Conservation (phyloP, 64 coral and sea anemone species). For the Cladopsammia gracilis region DNA sequence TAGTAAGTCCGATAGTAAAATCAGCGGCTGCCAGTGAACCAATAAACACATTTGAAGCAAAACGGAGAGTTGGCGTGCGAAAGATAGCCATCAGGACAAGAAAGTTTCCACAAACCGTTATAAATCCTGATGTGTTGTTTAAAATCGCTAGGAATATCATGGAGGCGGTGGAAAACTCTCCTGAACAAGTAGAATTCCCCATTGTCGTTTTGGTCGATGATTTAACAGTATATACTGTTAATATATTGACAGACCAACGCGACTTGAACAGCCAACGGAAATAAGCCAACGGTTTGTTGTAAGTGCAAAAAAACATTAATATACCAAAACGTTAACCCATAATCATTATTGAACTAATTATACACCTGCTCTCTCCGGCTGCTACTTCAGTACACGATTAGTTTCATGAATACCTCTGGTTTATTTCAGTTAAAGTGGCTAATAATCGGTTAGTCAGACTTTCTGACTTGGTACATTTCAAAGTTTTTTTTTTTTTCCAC, state of each 20-base stretch:
- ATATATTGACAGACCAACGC: neutral
- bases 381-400: too few species aligned
- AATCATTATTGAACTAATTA: too few species aligned
- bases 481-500: too few species aligned
- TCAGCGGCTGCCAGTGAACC: constrained; percentile 32
- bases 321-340: too few species aligned
- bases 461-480: too few species aligned
- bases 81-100: constrained; percentile 17
- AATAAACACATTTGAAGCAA: constrained; percentile 11
- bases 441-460: too few species aligned
- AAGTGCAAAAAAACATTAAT: too few species aligned
- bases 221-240: neutral
- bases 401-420: too few species aligned
- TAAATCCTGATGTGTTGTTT: neutral
- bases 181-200: neutral
- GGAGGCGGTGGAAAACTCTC: neutral
- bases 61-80: neutral
- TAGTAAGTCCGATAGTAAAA: constrained; percentile 6
- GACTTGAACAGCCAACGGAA: neutral
- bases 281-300: too few species aligned
- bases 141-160: neutral
- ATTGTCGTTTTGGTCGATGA: neutral
- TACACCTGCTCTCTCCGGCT: too few species aligned
- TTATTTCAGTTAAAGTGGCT: too few species aligned
- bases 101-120: constrained; percentile 14